phyloP scores from a whole-genome alignment of 2,113 vertebrate genomes.

The Salvelinus sp. region DNA sequence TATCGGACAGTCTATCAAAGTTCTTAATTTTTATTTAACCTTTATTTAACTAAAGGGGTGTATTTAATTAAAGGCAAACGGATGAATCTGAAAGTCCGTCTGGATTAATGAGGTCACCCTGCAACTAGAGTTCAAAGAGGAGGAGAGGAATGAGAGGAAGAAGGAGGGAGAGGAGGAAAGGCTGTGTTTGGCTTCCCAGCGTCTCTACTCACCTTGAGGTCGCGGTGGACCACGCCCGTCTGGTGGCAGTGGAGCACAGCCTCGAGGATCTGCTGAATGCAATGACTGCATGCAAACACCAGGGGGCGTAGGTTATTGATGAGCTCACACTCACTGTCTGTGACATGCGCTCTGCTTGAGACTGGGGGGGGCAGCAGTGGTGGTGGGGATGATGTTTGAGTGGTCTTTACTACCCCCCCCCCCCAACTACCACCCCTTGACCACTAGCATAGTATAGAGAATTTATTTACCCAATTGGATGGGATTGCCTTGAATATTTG shows the following conservation, averaged over 20 bases:
- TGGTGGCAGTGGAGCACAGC: constrained; percentile 98
- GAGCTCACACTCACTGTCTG: constrained; percentile 77
- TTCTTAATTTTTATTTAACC: no score
- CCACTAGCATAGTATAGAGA: background rate
- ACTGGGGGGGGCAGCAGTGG: constrained; percentile 52
- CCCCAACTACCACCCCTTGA: background rate
- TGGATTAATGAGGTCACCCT: background rate
- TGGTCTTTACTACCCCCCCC: background rate
- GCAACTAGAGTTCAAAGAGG: background rate
- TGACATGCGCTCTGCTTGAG: constrained; percentile 69
- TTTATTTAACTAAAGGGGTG: no score
- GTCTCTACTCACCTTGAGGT: constrained; percentile 91
- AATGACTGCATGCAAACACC: constrained; percentile 99
- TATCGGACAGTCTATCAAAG: no score
- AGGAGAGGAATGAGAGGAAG: background rate
- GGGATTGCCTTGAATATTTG: background rate
- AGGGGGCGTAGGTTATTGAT: constrained; percentile 88
- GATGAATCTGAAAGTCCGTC: background rate
- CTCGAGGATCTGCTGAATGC: constrained; percentile 99
- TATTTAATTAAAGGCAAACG: no score
- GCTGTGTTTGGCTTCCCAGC: constrained; percentile 39
- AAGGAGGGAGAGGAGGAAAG: background rate
- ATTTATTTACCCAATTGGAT: background rate
- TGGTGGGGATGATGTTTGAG: constrained; percentile 26
- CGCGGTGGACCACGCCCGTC: constrained; percentile 97